Evolutionary conservation across 2,888 invertebrate genomes (phyloP), one percentile per base, ranked within the genome.

Genomic region (Acleris sparsana): DNA sequence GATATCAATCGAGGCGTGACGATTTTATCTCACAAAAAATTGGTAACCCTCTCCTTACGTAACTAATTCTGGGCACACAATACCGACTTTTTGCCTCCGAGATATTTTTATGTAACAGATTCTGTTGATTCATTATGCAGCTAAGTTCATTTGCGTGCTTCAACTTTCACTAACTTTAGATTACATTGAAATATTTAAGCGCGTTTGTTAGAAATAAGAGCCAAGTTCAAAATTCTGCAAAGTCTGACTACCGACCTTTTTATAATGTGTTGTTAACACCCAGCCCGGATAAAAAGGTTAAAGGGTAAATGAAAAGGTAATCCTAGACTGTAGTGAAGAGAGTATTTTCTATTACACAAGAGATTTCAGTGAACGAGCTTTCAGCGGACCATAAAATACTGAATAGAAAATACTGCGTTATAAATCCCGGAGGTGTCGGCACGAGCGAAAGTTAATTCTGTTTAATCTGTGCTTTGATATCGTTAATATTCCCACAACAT

Each of bases 1-100:
- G 87, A 87, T 86, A 85, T 77, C 87, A 79, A 88, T 85, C 84
- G 84, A 82, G 83, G 82, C 89, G 82, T 87, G 85, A 89, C 87
- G 84, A 80, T 86, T 87, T 80, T 83, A 83, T 86, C 80, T 80
- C 63, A 85, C 79, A 82, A 82, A 87, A 87, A 88, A 87, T 80
- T 75, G 75, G 74, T 71, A 78, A 84, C 83, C 85, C 83, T 84
- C 82, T 83, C 79, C 85, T 84, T 84, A 84, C 80, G 84, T 86
- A 85, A 66, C 66, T 62, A 66, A 88, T 83, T 83, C 77, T 82
- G 74, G 76, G 70, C 73, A 80, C 75, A 86, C 84, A 88, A 88
- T 83, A 73, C 78, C 75, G 82, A 82, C 63, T 58, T 66, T 76
- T 75, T 72, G 74, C 73, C 66, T 69, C 73, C 70, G 75, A 75